A percentile compares a stretch with the other conserved stretches of the same genome.
phyloP scores from a whole-genome alignment of 1,140 invertebrate genomes.

The Pogonognathellus flavescens region DNA sequence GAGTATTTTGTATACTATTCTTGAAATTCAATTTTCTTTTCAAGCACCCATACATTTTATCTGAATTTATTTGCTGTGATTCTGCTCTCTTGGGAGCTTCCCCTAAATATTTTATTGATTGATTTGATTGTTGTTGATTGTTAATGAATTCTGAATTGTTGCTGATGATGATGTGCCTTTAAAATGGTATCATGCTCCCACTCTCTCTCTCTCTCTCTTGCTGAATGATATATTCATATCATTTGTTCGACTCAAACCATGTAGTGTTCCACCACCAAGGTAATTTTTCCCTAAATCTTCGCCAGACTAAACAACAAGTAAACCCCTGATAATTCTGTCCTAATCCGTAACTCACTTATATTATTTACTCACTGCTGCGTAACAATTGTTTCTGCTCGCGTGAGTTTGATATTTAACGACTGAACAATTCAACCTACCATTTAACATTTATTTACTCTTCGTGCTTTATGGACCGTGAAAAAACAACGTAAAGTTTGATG shows the following conservation, averaged over 20 bases:
- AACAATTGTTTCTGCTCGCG: constrained; percentile 40
- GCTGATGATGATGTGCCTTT: constrained; percentile 41
- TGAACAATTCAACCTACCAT: constrained; percentile 33
- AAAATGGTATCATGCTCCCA: constrained; percentile 30
- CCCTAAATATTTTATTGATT: neutral
- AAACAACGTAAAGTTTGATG: constrained; percentile 24
- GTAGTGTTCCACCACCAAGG: constrained; percentile 65
- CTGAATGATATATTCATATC: constrained; percentile 28
- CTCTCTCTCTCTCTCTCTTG: constrained; percentile 1
- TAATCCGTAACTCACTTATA: constrained; percentile 27
- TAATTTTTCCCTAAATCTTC: constrained; percentile 56
- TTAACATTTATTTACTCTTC: constrained; percentile 46
- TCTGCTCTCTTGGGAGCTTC: neutral
- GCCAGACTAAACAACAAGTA: constrained; percentile 13
- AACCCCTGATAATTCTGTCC: constrained; percentile 13
- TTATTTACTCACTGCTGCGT: constrained; percentile 39
- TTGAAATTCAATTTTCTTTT: too few relatives aligned
- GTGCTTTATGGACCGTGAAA: constrained; percentile 40
- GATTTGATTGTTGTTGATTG: constrained; percentile 39
- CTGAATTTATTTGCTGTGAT: neutral
- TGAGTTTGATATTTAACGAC: constrained; percentile 35
- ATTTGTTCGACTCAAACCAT: neutral
- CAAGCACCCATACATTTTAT: neutral
- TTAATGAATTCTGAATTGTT: constrained; percentile 39
- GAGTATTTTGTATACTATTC: too few relatives aligned